Conservation (phyloP, 1,140 invertebrate genomes). For the Idris sp. region DNA sequence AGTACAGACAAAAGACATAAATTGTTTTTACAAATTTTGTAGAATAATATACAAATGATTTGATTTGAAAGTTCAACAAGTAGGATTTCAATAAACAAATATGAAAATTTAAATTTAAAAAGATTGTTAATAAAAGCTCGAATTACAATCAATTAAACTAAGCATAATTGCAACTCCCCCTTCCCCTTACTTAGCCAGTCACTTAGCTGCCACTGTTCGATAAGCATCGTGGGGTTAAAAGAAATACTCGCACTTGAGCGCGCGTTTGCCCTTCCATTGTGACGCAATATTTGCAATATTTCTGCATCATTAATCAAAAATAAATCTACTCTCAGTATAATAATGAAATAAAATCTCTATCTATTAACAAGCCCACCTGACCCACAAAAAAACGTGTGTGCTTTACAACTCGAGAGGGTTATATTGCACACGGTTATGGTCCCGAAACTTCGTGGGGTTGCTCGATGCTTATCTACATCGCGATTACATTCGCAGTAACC, state of each 20-base stretch:
- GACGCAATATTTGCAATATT: slow-evolving; percentile 36
- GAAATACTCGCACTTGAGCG: too few relatives aligned
- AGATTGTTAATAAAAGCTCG: too few relatives aligned
- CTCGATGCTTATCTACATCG: slow-evolving; percentile 30
- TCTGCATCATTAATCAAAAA: slow-evolving; percentile 44
- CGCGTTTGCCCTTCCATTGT: too few relatives aligned
- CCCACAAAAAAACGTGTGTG: slow-evolving; percentile 16
- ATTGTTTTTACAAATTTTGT: too few relatives aligned
- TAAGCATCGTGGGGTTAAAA: slow-evolving; percentile 17
- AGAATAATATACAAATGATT: too few relatives aligned
- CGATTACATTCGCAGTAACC: too few relatives aligned
- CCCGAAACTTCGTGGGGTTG: slow-evolving; percentile 24
- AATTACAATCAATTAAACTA: too few relatives aligned
- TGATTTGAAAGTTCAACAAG: too few relatives aligned
- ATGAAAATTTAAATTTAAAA: too few relatives aligned
- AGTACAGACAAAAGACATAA: too few relatives aligned
- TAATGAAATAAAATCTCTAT: slow-evolving; percentile 41
- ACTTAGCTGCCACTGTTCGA: slow-evolving; percentile 22
- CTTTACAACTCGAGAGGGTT: slow-evolving; percentile 13
- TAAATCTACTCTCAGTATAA: slow-evolving; percentile 25
- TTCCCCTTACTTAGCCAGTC: slow-evolving; percentile 5
- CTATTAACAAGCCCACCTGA: slow-evolving; percentile 32
- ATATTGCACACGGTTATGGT: background rate
- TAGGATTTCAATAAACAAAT: too few relatives aligned
- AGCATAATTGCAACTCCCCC: too few relatives aligned